These are phyloP conservation scores for Macrotus californicus DNA, from an alignment of 2,113 vertebrate species.

Conservation along the genomic window DNA sequence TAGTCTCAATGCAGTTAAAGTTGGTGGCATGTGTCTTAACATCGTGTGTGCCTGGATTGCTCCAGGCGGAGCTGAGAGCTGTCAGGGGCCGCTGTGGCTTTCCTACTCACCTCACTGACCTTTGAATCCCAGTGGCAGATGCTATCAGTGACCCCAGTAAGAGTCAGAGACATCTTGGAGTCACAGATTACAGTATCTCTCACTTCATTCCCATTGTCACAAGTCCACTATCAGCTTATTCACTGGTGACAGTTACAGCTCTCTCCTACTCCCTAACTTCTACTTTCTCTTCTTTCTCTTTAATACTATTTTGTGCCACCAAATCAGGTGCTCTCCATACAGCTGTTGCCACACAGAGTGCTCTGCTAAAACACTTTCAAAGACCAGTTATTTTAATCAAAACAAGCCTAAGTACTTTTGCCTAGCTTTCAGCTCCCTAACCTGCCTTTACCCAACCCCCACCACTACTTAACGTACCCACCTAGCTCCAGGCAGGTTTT, in stretches of 20 bases:
- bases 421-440: not conserved
- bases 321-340: not conserved
- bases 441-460: not conserved
- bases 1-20: not conserved
- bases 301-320: not conserved
- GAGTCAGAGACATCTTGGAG: not conserved
- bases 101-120: not conserved
- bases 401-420: not conserved
- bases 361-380: not conserved
- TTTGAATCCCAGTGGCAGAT: not conserved
- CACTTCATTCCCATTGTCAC: not conserved
- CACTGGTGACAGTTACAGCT: not conserved
- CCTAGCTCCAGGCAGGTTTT: not conserved
- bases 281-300: not conserved
- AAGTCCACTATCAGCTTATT: not conserved
- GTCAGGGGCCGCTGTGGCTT: not conserved
- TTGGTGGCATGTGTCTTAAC: rapidly evolving
- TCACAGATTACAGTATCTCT: not conserved
- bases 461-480: rapidly evolving
- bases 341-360: not conserved
- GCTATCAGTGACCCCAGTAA: not conserved
- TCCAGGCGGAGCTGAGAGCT: rapidly evolving
- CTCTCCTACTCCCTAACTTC: not conserved
- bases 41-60: rapidly evolving
- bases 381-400: not conserved